phyloP scores from a whole-genome alignment of 2,888 invertebrate genomes.

The Congeria kusceri region DNA sequence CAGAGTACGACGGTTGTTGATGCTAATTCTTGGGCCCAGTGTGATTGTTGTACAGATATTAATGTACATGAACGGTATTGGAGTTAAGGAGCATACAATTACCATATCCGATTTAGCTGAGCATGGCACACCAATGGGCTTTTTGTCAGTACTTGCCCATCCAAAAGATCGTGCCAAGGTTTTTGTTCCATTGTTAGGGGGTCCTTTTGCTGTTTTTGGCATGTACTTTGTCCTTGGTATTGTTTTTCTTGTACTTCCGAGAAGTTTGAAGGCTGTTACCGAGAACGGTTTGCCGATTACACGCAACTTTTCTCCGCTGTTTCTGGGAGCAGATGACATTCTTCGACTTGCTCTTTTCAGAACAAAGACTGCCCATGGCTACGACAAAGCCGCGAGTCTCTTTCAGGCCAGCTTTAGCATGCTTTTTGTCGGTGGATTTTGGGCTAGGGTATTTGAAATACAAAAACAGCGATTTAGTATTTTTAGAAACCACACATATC shows the following conservation, averaged over 20 bases:
- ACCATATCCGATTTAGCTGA: slow-evolving; percentile 10
- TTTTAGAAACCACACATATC: not conserved
- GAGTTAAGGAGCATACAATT: not conserved
- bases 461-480: not conserved
- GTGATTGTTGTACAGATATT: slow-evolving; percentile 11
- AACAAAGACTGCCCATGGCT: slow-evolving; percentile 19
- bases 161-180: slow-evolving; percentile 3
- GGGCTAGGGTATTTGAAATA: not conserved
- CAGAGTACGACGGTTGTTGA: slow-evolving; percentile 12
- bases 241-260: slow-evolving; percentile 29
- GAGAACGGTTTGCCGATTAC: slow-evolving; percentile 33
- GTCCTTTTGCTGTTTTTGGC: slow-evolving; percentile 17
- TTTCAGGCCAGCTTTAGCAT: slow-evolving; percentile 38
- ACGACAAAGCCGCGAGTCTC: slow-evolving; percentile 19
- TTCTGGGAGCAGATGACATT: slow-evolving; percentile 29
- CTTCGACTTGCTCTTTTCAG: slow-evolving; percentile 16
- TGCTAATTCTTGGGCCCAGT: slow-evolving; percentile 4
- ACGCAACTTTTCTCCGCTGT: slow-evolving; percentile 21
- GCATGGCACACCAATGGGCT: slow-evolving; percentile 39
- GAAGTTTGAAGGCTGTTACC: slow-evolving; percentile 21
- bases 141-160: slow-evolving; percentile 31
- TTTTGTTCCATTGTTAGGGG: slow-evolving; percentile 41
- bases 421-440: slow-evolving; percentile 12
- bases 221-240: slow-evolving; percentile 26
- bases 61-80: slow-evolving; percentile 13